phyloP scores from a whole-genome alignment of 2,113 vertebrate species.

The Sciurus niger region DNA sequence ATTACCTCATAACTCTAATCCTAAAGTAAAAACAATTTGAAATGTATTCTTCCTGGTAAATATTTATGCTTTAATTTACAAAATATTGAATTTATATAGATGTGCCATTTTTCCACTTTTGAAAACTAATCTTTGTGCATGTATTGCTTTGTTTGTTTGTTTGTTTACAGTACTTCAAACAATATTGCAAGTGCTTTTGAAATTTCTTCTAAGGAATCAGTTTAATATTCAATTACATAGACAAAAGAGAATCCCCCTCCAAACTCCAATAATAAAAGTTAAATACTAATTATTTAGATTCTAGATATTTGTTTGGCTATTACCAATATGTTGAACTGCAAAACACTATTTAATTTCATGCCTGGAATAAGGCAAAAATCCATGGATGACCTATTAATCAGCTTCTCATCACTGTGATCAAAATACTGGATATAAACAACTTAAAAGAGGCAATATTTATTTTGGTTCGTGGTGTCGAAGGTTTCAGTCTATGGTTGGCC shows the following conservation, averaged over 20 bases:
- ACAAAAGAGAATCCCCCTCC: background rate
- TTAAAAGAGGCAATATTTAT: background rate
- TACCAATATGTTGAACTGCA: background rate
- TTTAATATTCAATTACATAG: background rate
- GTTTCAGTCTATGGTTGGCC: background rate
- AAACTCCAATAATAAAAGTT: background rate
- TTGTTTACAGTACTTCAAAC: background rate
- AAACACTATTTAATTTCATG: background rate
- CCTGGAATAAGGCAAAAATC: background rate
- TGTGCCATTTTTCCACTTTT: background rate
- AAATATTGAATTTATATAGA: background rate
- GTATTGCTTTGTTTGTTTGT: too few species aligned
- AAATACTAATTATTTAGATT: constrained; percentile 42
- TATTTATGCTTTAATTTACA: constrained; percentile 41
- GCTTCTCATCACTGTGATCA: background rate
- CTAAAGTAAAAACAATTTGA: background rate
- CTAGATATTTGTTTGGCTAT: background rate
- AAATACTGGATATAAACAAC: background rate
- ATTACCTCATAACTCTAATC: constrained; percentile 22
- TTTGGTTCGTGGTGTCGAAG: background rate
- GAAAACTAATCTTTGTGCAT: background rate
- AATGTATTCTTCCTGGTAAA: constrained; percentile 3
- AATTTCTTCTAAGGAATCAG: background rate
- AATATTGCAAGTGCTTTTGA: background rate
- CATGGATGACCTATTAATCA: background rate